Conservation (phyloP, 53 echinoderm and acorn worm species). For the Crossaster papposus region DNA sequence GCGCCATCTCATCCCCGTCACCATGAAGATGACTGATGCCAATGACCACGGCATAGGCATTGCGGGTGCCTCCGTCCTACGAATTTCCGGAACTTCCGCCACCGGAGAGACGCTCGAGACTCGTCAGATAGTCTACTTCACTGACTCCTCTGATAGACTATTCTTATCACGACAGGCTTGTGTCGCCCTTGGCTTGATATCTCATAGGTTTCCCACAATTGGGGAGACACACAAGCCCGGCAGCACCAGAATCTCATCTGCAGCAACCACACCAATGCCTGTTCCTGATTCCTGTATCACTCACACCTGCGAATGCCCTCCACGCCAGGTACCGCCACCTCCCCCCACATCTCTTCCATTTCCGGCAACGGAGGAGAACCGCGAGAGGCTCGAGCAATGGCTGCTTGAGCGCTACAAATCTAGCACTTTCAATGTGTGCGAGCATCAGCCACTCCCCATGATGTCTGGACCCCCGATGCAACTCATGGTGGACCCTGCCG, state of each 20-base stretch:
- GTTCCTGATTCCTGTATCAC: neutral
- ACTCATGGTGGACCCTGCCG: conserved; percentile 64
- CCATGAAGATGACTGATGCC: conserved; percentile 67
- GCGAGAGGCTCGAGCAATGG: conserved; percentile 54
- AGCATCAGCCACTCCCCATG: conserved; percentile 73
- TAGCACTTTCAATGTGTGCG: conserved; percentile 67
- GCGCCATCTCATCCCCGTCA: conserved; percentile 68
- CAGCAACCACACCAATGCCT: neutral
- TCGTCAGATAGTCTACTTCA: conserved; percentile 62
- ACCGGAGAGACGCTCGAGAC: conserved; percentile 47
- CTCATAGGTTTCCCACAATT: conserved; percentile 53
- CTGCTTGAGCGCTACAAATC: conserved; percentile 61
- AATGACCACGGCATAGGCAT: conserved; percentile 55
- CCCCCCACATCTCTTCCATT: conserved; percentile 54
- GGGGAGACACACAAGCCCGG: conserved; percentile 36
- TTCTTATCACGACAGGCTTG: conserved; percentile 58
- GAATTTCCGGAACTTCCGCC: conserved; percentile 44
- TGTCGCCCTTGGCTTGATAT: conserved; percentile 61
- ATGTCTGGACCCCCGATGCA: conserved; percentile 64
- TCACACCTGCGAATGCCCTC: conserved; percentile 56
- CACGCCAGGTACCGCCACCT: conserved; percentile 40
- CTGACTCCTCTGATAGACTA: conserved; percentile 47
- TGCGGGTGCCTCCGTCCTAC: conserved; percentile 42
- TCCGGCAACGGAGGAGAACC: conserved; percentile 62
- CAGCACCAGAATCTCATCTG: neutral